A percentile compares a stretch with the other conserved stretches of the same genome.
Evolutionary conservation across 2,888 invertebrate species (phyloP).

Genomic region (Acanthococcus lagerstroemiae): DNA sequence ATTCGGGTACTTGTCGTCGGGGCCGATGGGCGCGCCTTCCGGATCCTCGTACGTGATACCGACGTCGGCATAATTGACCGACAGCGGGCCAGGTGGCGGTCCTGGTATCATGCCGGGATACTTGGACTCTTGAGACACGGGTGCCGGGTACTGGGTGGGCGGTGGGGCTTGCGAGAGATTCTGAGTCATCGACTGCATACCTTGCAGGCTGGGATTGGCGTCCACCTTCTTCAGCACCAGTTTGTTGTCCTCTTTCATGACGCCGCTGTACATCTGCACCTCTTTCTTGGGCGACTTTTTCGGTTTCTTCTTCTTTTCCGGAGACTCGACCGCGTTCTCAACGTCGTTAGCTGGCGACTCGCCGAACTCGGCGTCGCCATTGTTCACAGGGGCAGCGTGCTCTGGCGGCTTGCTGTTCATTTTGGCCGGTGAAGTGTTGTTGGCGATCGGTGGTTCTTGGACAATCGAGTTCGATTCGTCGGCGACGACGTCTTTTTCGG

Average conservation of each 20-base stretch:
- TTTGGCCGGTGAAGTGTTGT: too few relatives aligned
- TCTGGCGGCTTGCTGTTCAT: too few relatives aligned
- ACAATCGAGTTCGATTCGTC: slow-evolving; percentile 38
- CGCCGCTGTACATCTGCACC: background rate
- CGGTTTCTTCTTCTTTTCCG: too few relatives aligned
- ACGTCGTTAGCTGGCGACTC: too few relatives aligned
- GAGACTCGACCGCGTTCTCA: too few relatives aligned
- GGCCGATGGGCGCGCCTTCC: background rate
- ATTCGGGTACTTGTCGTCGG: background rate
- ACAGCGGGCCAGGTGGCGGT: background rate
- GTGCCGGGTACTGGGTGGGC: slow-evolving; percentile 42
- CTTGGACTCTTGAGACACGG: slow-evolving; percentile 38
- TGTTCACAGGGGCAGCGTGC: too few relatives aligned
- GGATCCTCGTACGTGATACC: slow-evolving; percentile 9
- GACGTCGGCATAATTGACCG: slow-evolving; percentile 5
- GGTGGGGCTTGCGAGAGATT: slow-evolving; percentile 36
- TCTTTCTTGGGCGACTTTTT: too few relatives aligned
- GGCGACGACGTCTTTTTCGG: slow-evolving; percentile 32
- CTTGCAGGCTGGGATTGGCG: slow-evolving; percentile 17
- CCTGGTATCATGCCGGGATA: background rate
- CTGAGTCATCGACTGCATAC: slow-evolving; percentile 23
- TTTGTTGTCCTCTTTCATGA: background rate
- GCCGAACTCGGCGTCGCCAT: too few relatives aligned
- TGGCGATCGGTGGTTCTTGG: background rate
- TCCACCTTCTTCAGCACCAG: background rate